Percentiles rank a stretch among this genome's conserved stretches.
phyloP scores from a whole-genome alignment of 2,888 invertebrate genomes.

The Drosophila melanosoma region DNA sequence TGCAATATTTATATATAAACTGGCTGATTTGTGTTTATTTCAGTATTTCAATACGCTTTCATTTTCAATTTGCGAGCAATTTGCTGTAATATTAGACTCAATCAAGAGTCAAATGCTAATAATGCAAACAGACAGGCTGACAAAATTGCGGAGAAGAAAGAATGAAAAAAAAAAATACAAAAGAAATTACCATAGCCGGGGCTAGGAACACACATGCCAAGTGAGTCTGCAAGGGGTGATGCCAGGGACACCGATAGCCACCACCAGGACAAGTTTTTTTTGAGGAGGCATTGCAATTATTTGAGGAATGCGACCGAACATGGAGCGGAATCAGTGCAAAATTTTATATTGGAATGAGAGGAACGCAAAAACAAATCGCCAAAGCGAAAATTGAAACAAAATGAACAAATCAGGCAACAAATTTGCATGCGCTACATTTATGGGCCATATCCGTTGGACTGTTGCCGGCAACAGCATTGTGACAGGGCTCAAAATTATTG shows the following conservation, averaged over 20 bases:
- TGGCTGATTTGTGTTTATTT: not conserved
- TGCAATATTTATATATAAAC: not conserved
- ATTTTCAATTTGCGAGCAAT: constrained; percentile 68
- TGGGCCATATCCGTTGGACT: constrained; percentile 33
- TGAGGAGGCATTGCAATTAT: constrained; percentile 70
- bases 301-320: constrained; percentile 67
- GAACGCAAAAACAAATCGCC: constrained; percentile 43
- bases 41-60: constrained; percentile 24
- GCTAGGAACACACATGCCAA: constrained; percentile 45
- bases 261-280: constrained; percentile 31
- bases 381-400: constrained; percentile 83
- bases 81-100: constrained; percentile 68
- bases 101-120: constrained; percentile 71
- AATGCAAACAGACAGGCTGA: constrained; percentile 58
- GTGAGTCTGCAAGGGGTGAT: constrained; percentile 24
- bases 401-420: constrained; percentile 84
- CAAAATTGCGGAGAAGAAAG: not conserved
- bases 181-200: constrained; percentile 71
- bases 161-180: constrained; percentile 17
- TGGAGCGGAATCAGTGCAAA: constrained; percentile 34
- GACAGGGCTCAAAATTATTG: constrained; percentile 69
- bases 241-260: constrained; percentile 17
- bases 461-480: constrained; percentile 12
- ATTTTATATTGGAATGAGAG: constrained; percentile 64
- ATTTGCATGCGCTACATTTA: constrained; percentile 84